These are phyloP conservation scores for Taenaris catops DNA, from an alignment of 2,888 invertebrate species.

Conservation along the genomic window DNA sequence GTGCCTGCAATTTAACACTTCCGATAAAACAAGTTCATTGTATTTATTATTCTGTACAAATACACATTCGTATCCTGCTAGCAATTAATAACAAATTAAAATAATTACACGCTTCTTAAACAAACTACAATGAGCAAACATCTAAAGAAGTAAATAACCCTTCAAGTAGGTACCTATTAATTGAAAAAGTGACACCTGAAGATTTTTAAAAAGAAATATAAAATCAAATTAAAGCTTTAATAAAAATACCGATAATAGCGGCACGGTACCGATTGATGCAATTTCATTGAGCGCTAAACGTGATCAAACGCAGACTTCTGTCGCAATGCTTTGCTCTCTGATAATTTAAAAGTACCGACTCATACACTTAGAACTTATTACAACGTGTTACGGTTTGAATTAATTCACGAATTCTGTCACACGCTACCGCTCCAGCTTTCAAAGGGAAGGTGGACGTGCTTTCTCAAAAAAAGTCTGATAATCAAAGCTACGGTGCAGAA, in stretches of 20 bases:
- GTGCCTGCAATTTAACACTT: conserved; percentile 83
- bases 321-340: conserved; percentile 33
- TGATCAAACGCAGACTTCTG: conserved; percentile 61
- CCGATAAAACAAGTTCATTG: conserved; percentile 12
- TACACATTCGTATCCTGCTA: conserved; percentile 9
- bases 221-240: conserved; percentile 58
- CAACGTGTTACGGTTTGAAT: conserved; percentile 39
- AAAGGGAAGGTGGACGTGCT: conserved; percentile 55
- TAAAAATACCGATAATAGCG: conserved; percentile 69
- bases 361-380: conserved; percentile 37
- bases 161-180: conserved; percentile 5
- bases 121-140: conserved; percentile 11
- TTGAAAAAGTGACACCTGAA: conserved; percentile 44
- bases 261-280: conserved; percentile 68
- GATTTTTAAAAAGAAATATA: conserved; percentile 40
- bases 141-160: conserved; percentile 3
- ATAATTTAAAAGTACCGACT: conserved; percentile 29
- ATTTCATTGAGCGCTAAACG: conserved; percentile 74
- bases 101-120: conserved; percentile 12
- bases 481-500: conserved; percentile 47
- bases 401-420: conserved; percentile 28
- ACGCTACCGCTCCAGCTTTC: conserved; percentile 36
- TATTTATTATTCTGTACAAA: conserved; percentile 10
- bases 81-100: conserved; percentile 18
- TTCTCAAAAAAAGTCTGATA: conserved; percentile 50